phyloP scores from a whole-genome alignment of 1,140 invertebrate genomes.

The Metopolophium dirhodum region DNA sequence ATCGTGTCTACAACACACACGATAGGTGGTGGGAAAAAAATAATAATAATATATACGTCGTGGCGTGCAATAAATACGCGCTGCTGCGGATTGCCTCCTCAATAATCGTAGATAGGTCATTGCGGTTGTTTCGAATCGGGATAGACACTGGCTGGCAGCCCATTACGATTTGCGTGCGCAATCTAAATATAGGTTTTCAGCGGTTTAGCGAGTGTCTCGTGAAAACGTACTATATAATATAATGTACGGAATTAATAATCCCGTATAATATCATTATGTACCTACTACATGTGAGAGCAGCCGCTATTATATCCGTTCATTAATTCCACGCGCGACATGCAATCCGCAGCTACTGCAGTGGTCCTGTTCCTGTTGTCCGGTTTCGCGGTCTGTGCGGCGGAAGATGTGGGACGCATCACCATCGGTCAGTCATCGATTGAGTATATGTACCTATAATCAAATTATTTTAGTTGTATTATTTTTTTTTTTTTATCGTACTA shows the following conservation, averaged over 20 bases:
- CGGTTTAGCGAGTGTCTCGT: background rate
- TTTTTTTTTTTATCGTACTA: background rate
- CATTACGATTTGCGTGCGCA: slow-evolving; percentile 25
- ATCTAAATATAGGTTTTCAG: slow-evolving; percentile 21
- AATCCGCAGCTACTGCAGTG: background rate
- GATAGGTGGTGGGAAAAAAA: background rate
- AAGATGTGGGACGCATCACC: background rate
- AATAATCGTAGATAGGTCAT: slow-evolving; percentile 5
- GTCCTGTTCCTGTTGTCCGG: background rate
- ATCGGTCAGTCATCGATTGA: slow-evolving; percentile 12
- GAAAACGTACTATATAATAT: background rate
- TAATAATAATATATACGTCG: background rate
- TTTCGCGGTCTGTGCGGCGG: background rate
- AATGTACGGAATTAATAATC: slow-evolving; percentile 23
- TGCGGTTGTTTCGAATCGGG: background rate
- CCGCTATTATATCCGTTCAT: background rate
- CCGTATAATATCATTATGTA: background rate
- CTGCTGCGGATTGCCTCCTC: background rate
- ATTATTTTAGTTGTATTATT: background rate
- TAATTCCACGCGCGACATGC: slow-evolving; percentile 18
- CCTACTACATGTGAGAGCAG: background rate
- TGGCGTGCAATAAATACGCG: background rate
- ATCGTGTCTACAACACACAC: background rate
- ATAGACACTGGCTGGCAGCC: slow-evolving; percentile 10
- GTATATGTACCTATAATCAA: background rate